phyloP scores from a whole-genome alignment of 1,140 invertebrate genomes.

The Eupeodes corollae region DNA sequence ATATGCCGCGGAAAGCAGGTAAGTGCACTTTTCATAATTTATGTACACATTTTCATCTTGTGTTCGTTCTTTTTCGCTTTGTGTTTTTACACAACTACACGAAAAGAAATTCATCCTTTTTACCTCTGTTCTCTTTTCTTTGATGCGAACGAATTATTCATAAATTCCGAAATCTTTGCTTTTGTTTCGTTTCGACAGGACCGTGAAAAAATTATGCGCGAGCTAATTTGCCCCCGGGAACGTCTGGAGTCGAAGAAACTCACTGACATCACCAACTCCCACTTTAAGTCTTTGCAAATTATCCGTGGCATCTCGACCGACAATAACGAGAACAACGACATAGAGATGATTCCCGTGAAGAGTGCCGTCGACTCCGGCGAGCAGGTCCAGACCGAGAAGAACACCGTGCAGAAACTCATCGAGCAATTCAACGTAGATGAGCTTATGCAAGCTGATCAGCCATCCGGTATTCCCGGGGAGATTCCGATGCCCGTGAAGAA shows the following conservation, averaged over 20 bases:
- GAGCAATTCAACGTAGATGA: conserved; percentile 24
- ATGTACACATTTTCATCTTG: neutral
- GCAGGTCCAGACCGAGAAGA: conserved; percentile 7
- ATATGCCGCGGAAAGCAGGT: conserved; percentile 59
- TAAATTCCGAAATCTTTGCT: no score
- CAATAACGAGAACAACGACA: conserved; percentile 35
- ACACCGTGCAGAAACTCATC: conserved; percentile 12
- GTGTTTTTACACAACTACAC: no score
- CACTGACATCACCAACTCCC: conserved; percentile 32
- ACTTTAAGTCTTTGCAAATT: conserved; percentile 34
- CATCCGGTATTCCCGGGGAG: conserved; percentile 18
- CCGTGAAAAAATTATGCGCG: conserved; percentile 21
- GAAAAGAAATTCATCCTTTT: no score
- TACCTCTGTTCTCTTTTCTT: no score
- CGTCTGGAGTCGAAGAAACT: conserved; percentile 30
- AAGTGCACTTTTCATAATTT: conserved; percentile 18
- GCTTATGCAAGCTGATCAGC: conserved; percentile 25
- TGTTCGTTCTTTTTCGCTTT: neutral
- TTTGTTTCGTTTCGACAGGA: conserved; percentile 13
- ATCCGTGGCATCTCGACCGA: conserved; percentile 33
- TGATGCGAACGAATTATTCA: no score
- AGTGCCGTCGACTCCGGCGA: conserved; percentile 2
- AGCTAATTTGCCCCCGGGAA: conserved; percentile 32
- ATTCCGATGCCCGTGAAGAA: conserved; percentile 33
- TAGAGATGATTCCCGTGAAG: conserved; percentile 23